Evolutionary conservation across 2,888 invertebrate species (phyloP).

Genomic region (Fabriciana adippe): DNA sequence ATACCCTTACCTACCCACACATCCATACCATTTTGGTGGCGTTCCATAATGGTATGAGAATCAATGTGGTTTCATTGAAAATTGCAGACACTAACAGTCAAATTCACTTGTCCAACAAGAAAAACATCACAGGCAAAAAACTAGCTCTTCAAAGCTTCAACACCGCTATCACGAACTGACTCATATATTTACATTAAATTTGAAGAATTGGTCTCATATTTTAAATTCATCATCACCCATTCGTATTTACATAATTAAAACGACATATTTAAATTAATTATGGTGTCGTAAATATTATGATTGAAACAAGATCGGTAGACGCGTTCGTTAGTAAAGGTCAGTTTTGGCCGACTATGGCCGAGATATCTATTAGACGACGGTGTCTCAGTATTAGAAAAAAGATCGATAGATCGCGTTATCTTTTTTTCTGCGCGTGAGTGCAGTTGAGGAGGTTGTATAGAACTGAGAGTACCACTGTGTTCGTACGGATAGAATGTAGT

Average conservation of each 20-base stretch:
- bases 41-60: conserved; percentile 80
- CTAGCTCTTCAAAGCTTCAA: conserved; percentile 59
- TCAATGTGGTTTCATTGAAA: conserved; percentile 57
- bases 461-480: conserved; percentile 79
- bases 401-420: conserved; percentile 80
- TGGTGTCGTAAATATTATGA: conserved; percentile 73
- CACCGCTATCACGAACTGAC: conserved; percentile 68
- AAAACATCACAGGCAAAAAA: conserved; percentile 49
- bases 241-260: conserved; percentile 79
- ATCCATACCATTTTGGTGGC: conserved; percentile 83
- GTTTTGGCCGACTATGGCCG: conserved; percentile 69
- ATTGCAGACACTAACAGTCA: conserved; percentile 52
- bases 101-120: conserved; percentile 51
- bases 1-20: conserved; percentile 83
- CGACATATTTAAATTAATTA: conserved; percentile 77
- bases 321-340: conserved; percentile 73
- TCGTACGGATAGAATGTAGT: conserved; percentile 63
- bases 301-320: conserved; percentile 60
- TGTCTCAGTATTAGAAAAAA: conserved; percentile 76
- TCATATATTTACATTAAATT: conserved; percentile 78
- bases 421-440: conserved; percentile 82
- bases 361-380: conserved; percentile 63
- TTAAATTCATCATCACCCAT: conserved; percentile 76
- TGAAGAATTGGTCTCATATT: conserved; percentile 70
- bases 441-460: conserved; percentile 80